Evolutionary conservation across 2,888 invertebrate genomes (phyloP), one percentile per base, ranked within the genome.

Genomic region (Phyllotreta striolata): DNA sequence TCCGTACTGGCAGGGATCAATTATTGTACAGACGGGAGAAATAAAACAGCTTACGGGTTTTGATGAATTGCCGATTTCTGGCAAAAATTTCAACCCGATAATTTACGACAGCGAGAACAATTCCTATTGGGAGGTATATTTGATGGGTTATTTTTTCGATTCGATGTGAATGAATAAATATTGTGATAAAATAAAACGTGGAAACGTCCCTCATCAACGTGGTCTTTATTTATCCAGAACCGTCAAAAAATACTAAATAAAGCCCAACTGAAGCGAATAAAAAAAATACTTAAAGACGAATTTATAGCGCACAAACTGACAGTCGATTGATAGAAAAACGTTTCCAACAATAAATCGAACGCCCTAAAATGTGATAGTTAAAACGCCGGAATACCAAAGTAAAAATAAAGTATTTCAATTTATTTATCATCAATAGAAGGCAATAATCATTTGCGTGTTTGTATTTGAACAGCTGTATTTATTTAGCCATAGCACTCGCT

Each of bases 1-100:
- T 55, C 41, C 44, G 54, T 37, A 57, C 41, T 55, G 47, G 55
- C 59, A 60, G 59, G 59, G 59, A 60, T 60, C 59, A 60, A 60
- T 60, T 60, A 60, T 52, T 60, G 59, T 60, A 60, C 59, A 60
- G 59, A 60, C 59, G 52, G 59, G 59, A 24, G 44, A 60, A 60
- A 60, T 60, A 52, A 60, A 60, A 60, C 59, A 60, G 59, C 59
- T 60, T 60, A 60, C 43, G 37, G 52, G 24, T 24, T 60, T 41
- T 60, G 59, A 60, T 60, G 52, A 60, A 60, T 60, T 60, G 59
- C 59, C 52, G 37, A 52, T 60, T 52, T 52, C 59, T 52, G 52
- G 44, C 59, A 60, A 60, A 60, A 60, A 60, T 52, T 52, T 37
- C 52, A 24, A 24, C 24, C 35, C 41, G 24, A 43, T 59, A 14